phyloP scores from a whole-genome alignment of 1,140 invertebrate species.

The Andricus grossulariae region DNA sequence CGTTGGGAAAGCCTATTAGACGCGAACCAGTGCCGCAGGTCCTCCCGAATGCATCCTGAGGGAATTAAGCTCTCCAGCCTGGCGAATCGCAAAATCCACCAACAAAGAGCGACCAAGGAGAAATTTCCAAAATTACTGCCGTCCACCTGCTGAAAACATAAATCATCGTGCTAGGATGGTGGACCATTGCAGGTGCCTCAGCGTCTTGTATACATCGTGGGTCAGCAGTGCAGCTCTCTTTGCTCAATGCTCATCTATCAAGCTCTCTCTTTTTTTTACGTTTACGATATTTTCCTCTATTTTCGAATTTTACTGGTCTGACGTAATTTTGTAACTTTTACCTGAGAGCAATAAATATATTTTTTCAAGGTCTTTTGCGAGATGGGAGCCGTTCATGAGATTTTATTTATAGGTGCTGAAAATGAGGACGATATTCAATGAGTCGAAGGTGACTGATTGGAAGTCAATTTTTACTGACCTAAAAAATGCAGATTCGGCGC shows the following conservation, averaged over 20 bases:
- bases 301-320: conserved; percentile 24
- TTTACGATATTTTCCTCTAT: conserved; percentile 45
- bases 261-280: conserved; percentile 34
- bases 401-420: no score
- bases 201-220: conserved; percentile 42
- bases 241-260: neutral
- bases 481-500: no score
- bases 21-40: conserved; percentile 26
- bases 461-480: no score
- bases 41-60: neutral
- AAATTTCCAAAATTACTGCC: conserved; percentile 20
- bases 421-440: no score
- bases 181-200: conserved; percentile 58
- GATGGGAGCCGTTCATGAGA: no score
- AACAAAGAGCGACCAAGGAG: conserved; percentile 44
- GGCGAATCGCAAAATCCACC: conserved; percentile 40
- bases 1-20: conserved; percentile 57
- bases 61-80: conserved; percentile 30
- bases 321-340: no score
- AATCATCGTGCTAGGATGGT: conserved; percentile 56
- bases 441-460: no score
- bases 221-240: neutral
- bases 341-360: no score
- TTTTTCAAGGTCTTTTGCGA: no score
- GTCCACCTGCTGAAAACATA: conserved; percentile 64